Percentiles rank a stretch among this genome's conserved stretches.
phyloP scores from a whole-genome alignment of 2,113 vertebrate species.

The Trichomycterus rosablanca region DNA sequence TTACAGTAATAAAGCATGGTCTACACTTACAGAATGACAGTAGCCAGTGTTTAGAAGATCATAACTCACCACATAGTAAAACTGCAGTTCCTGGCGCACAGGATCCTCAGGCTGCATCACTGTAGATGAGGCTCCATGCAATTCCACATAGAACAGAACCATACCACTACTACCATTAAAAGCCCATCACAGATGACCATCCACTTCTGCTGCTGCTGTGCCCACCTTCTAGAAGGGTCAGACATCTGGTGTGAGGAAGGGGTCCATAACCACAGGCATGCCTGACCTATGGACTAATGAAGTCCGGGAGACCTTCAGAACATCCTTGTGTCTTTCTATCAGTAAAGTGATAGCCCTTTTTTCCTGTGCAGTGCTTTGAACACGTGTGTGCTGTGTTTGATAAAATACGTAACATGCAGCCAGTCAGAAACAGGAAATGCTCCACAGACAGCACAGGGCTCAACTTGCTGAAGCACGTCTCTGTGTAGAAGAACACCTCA shows the following conservation, averaged over 20 bases:
- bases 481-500: slow-evolving; percentile 9
- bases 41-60: too few relatives aligned
- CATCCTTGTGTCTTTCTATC: slow-evolving; percentile 31
- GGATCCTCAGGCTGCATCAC: slow-evolving; percentile 50
- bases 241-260: background rate
- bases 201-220: slow-evolving; percentile 2
- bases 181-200: slow-evolving; percentile 1
- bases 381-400: slow-evolving; percentile 35
- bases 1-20: too few relatives aligned
- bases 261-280: slow-evolving; percentile 17
- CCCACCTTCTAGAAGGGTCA: slow-evolving; percentile 3
- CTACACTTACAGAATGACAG: too few relatives aligned
- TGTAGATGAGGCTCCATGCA: slow-evolving; percentile 48
- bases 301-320: slow-evolving; percentile 5
- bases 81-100: slow-evolving; percentile 60
- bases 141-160: slow-evolving; percentile 46
- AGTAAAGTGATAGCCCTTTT: slow-evolving; percentile 38
- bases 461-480: slow-evolving; percentile 27
- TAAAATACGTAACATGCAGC: slow-evolving; percentile 37
- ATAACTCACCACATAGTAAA: slow-evolving; percentile 67
- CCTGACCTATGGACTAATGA: slow-evolving; percentile 1
- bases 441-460: slow-evolving; percentile 33
- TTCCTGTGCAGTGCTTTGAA: slow-evolving; percentile 33
- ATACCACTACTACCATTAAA: slow-evolving; percentile 29
- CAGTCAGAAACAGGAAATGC: slow-evolving; percentile 49